phyloP scores from a whole-genome alignment of 2,797 vertebrate species.

The Carduelis carduelis region DNA sequence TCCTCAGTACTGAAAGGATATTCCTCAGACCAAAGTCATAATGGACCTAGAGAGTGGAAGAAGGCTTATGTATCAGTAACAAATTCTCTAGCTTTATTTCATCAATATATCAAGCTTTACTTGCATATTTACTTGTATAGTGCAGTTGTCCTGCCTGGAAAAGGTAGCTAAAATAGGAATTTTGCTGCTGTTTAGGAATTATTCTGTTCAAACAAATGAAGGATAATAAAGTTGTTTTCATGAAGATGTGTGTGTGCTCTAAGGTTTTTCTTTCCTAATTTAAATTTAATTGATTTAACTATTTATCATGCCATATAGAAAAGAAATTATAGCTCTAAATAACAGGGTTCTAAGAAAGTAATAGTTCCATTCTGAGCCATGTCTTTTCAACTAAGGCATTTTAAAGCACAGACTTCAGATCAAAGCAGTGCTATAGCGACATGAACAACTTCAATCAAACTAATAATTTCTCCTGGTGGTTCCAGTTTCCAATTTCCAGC shows the following conservation, averaged over 20 bases:
- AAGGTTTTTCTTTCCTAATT: neutral
- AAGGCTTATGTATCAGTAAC: neutral
- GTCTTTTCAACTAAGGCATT: neutral
- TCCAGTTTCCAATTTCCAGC: neutral
- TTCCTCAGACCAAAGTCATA: slow-evolving; percentile 82
- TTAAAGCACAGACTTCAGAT: neutral
- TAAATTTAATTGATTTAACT: neutral
- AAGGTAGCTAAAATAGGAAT: neutral
- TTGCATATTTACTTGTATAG: neutral
- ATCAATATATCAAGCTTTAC: neutral
- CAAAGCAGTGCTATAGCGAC: neutral
- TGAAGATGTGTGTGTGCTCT: neutral
- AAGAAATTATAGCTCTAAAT: neutral
- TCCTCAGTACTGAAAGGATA: slow-evolving; percentile 79
- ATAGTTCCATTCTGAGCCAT: neutral
- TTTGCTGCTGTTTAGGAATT: neutral
- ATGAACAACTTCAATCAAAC: neutral
- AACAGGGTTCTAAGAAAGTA: neutral
- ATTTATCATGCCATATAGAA: neutral
- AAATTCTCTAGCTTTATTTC: neutral
- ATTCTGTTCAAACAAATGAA: neutral
- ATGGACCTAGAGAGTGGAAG: slow-evolving; percentile 68
- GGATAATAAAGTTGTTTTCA: neutral
- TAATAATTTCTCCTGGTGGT: accelerated
- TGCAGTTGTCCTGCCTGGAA: neutral